These are phyloP conservation scores for Poeciliopsis presidionis DNA, from an alignment of 2,797 vertebrate genomes.

Conservation along the genomic window DNA sequence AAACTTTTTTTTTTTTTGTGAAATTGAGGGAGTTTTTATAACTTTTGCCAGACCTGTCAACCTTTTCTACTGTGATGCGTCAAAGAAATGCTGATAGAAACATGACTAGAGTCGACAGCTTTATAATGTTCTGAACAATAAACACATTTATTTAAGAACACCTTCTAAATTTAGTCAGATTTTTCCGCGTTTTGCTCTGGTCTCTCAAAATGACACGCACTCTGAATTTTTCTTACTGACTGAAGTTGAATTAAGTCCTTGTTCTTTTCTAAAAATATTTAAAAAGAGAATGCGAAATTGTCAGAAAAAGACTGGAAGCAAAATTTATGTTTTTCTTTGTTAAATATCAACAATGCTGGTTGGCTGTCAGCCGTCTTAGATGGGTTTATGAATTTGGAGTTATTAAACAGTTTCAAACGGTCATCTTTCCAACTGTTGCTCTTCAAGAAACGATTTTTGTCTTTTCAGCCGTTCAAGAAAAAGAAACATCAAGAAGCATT, in stretches of 20 bases:
- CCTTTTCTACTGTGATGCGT: background rate
- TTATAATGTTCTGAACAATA: background rate
- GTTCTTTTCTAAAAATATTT: background rate
- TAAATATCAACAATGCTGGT: no score
- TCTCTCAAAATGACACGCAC: background rate
- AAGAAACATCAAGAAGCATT: background rate
- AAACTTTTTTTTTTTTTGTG: background rate
- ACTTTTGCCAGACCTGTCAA: background rate
- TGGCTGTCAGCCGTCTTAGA: no score
- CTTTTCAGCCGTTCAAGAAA: background rate
- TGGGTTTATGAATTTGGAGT: no score
- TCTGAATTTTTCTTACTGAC: background rate
- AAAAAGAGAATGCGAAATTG: no score
- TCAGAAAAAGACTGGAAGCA: no score
- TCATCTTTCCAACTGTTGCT: background rate
- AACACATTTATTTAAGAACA: background rate
- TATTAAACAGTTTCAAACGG: background rate
- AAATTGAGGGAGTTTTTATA: background rate
- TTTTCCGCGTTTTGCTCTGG: background rate
- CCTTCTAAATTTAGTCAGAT: background rate
- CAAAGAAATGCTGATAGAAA: background rate
- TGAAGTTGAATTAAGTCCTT: background rate
- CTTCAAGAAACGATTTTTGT: background rate
- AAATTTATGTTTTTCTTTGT: no score
- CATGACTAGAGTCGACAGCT: no score